Percentiles rank a stretch among this genome's conserved stretches.
Evolutionary conservation across 2,797 vertebrate genomes (phyloP).

Genomic region (Fringilla coelebs): DNA sequence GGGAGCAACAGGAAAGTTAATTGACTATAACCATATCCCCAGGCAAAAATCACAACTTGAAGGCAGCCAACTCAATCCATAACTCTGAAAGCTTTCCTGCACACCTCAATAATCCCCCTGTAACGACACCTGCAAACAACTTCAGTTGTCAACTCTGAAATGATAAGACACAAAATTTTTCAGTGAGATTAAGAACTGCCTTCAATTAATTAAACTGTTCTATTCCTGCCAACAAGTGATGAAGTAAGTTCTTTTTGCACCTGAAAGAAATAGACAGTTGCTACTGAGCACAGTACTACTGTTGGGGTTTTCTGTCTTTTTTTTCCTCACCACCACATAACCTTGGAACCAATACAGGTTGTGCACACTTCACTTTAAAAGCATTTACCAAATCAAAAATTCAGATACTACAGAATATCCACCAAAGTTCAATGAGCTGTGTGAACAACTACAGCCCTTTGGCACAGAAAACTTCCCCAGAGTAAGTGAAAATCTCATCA

Average conservation of each 20-base stretch:
- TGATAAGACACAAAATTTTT: background rate
- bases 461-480: background rate
- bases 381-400: background rate
- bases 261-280: background rate
- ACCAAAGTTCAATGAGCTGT: background rate
- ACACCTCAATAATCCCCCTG: background rate
- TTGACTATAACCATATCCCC: background rate
- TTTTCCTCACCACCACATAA: background rate
- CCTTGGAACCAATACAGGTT: background rate
- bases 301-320: background rate
- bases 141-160: background rate
- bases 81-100: background rate
- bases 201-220: background rate
- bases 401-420: background rate
- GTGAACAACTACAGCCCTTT: background rate
- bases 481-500: background rate
- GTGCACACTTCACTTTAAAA: rapidly evolving
- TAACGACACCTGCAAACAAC: background rate
- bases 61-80: background rate
- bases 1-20: background rate
- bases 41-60: background rate
- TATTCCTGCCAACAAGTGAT: background rate
- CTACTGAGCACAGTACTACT: background rate
- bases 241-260: background rate
- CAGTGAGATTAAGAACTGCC: background rate